Evolutionary conservation across 2,888 invertebrate genomes (phyloP).

Genomic region (Hanleya hanleyi): DNA sequence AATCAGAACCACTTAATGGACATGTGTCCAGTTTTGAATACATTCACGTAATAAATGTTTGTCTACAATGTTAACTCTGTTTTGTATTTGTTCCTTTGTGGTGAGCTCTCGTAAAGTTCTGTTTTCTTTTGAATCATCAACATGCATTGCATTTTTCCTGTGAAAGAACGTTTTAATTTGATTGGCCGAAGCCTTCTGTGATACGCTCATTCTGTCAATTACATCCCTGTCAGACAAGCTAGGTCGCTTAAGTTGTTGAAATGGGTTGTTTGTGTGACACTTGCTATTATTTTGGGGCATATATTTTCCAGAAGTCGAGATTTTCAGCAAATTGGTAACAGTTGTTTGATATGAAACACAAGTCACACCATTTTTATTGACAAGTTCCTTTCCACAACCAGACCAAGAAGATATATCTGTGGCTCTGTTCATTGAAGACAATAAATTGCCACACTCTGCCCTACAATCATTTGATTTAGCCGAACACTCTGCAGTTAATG

Average conservation of each 20-base stretch:
- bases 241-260: background rate
- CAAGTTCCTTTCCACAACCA: too few relatives aligned
- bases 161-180: background rate
- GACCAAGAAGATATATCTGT: too few relatives aligned
- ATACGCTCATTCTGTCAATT: background rate
- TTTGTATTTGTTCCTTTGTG: background rate
- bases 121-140: background rate
- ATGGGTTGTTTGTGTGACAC: background rate
- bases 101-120: background rate
- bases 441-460: too few relatives aligned
- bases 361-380: too few relatives aligned
- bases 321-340: background rate
- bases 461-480: too few relatives aligned
- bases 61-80: background rate
- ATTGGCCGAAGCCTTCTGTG: background rate
- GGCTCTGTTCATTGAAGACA: too few relatives aligned
- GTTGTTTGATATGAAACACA: too few relatives aligned
- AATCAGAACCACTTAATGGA: conserved; percentile 11
- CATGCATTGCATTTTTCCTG: background rate
- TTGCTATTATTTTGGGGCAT: background rate
- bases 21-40: background rate
- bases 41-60: background rate
- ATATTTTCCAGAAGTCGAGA: background rate
- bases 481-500: too few relatives aligned
- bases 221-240: background rate